Percentiles rank a stretch among this genome's conserved stretches.
phyloP scores from a whole-genome alignment of 2,888 invertebrate genomes.

The Hirtodrosophila cameraria region DNA sequence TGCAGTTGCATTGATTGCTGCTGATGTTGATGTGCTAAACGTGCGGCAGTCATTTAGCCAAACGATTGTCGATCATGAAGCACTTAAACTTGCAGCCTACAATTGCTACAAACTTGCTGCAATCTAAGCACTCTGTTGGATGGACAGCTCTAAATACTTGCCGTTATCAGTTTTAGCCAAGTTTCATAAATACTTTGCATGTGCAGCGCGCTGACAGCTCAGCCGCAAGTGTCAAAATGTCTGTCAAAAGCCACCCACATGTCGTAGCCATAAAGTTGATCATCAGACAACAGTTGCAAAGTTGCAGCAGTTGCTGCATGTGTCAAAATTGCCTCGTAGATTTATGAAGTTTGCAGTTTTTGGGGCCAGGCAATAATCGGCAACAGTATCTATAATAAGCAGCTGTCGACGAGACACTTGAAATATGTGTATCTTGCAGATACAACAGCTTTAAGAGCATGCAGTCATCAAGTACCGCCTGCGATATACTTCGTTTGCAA shows the following conservation, averaged over 20 bases:
- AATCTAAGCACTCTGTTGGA: conserved; percentile 44
- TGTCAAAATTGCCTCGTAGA: conserved; percentile 56
- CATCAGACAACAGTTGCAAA: conserved; percentile 33
- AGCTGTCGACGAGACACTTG: conserved; percentile 74
- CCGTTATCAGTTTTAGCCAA: conserved; percentile 23
- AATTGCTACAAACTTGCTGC: conserved; percentile 36
- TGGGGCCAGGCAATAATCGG: conserved; percentile 60
- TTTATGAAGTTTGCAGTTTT: conserved; percentile 59
- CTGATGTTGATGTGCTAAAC: conserved; percentile 77
- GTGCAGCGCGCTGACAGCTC: conserved; percentile 56
- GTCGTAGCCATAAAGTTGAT: conserved; percentile 39
- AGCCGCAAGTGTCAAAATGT: conserved; percentile 69
- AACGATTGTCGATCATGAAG: conserved; percentile 82
- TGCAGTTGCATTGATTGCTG: not conserved
- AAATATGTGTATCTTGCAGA: conserved; percentile 69
- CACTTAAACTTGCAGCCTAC: conserved; percentile 51
- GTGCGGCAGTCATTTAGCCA: conserved; percentile 81
- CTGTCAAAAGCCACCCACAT: conserved; percentile 52
- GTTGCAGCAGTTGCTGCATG: conserved; percentile 32
- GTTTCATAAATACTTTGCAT: conserved; percentile 55
- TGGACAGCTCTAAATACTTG: conserved; percentile 3
- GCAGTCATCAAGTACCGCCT: too few species aligned
- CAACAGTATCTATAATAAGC: conserved; percentile 70
- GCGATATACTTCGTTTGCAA: too few species aligned
- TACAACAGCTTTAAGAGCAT: too few species aligned